phyloP scores from a whole-genome alignment of 1,140 invertebrate species.

The Phymastichus coffea region DNA sequence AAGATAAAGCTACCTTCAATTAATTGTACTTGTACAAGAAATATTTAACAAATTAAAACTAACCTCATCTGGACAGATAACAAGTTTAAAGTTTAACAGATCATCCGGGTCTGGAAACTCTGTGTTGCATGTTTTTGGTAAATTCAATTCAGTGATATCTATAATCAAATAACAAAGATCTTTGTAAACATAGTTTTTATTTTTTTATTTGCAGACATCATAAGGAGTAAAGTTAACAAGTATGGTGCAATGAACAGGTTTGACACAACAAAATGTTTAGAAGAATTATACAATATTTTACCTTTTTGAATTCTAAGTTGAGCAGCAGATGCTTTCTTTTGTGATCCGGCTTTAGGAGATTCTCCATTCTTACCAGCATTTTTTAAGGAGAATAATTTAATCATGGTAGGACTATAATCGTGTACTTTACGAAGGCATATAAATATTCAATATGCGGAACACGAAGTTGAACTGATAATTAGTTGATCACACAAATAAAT shows the following conservation, averaged over 20 bases:
- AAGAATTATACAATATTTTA: no score
- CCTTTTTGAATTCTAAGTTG: conserved; percentile 97
- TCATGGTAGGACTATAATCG: conserved; percentile 66
- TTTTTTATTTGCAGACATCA: no score
- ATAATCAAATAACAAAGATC: conserved; percentile 47
- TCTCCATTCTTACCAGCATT: conserved; percentile 97
- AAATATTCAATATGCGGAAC: no score
- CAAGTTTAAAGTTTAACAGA: conserved; percentile 92
- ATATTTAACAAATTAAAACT: no score
- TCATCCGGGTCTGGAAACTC: conserved; percentile 97
- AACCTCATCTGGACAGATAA: conserved; percentile 95
- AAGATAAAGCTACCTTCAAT: no score
- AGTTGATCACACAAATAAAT: no score
- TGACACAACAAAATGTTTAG: background rate
- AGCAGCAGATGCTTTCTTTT: conserved; percentile 92
- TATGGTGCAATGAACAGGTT: conserved; percentile 9
- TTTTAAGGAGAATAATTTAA: conserved; percentile 96
- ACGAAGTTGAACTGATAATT: no score
- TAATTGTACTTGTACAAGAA: no score
- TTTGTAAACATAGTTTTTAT: no score
- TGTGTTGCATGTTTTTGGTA: conserved; percentile 94
- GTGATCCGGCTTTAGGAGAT: conserved; percentile 72
- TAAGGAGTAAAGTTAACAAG: no score
- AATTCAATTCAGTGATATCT: conserved; percentile 97
- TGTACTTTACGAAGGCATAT: conserved; percentile 13